These are phyloP conservation scores for Danaus plexippus DNA, from an alignment of 1,140 invertebrate genomes.

Conservation along the genomic window DNA sequence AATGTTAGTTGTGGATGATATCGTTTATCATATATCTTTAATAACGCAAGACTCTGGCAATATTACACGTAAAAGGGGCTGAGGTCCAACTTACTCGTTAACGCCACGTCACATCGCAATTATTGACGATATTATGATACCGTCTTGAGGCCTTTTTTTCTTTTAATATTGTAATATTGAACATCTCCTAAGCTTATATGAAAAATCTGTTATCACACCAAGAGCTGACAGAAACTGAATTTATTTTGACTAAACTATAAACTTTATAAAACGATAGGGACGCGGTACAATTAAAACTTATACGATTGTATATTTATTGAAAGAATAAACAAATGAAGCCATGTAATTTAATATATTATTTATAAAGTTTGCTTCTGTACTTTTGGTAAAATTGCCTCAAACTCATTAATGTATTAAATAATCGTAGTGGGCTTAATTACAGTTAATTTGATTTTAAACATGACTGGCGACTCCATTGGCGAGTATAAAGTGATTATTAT, in stretches of 20 bases:
- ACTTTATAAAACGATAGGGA: too few relatives aligned
- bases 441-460: constrained; percentile 15
- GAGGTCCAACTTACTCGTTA: constrained; percentile 4
- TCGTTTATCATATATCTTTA: neutral
- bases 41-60: constrained; percentile 1
- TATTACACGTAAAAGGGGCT: constrained; percentile 6
- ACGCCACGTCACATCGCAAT: constrained; percentile 5
- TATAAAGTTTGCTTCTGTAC: constrained; percentile 2
- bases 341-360: neutral
- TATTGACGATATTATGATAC: constrained; percentile 10
- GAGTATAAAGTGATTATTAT: constrained; percentile 14
- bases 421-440: constrained; percentile 13
- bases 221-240: too few relatives aligned
- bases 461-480: constrained; percentile 8
- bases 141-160: neutral
- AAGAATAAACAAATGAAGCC: too few relatives aligned
- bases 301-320: too few relatives aligned
- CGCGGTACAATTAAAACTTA: too few relatives aligned
- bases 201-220: too few relatives aligned
- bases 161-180: too few relatives aligned
- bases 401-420: constrained; percentile 16
- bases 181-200: too few relatives aligned
- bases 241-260: too few relatives aligned
- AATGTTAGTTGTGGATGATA: constrained; percentile 3
- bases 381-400: constrained; percentile 9